Evolutionary conservation across 2,888 invertebrate genomes (phyloP), one percentile per base, ranked within the genome.

Genomic region (Acanthoscelides obtectus): DNA sequence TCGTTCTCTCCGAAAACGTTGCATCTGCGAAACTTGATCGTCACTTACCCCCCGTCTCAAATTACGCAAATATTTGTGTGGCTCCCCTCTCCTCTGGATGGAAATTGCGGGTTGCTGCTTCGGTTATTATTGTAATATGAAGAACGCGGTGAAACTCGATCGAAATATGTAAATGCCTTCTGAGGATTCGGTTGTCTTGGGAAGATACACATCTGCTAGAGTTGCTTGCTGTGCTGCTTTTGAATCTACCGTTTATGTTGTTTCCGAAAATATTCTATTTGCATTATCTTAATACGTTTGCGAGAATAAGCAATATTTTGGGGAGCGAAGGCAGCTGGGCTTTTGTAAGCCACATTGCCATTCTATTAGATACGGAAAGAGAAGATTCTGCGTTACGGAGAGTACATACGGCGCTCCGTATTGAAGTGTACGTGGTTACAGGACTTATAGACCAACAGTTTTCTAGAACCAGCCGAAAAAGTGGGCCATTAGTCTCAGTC

Each of bases 161-260:
- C 45, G 5, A 12, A 45, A 45, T 45, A 45, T 45, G 45, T 45
- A 45, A 45, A 45, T 45, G 8, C 69, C 67, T 67, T 67, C 67
- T 71, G 20, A 67, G 67, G 67, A 69, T 69, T 67, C 66, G 68
- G 71, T 22, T 25, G 69, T 63, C 69, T 71, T 69, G 71, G 71
- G 69, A 71, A 71, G 45, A 22, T 63, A 21, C 12, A 66, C 71
- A 71, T 66, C 71, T 71, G 71, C 71, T 67, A 69, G n/a, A n/a
- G 69, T 25, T 45, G 45, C 8, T 3, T 12, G n/a, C n/a, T n/a
- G 45, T 6, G 45, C 17, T 45, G 45, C 45, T 12, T 45, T 12
- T 45, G 8, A 45, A 12, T 4, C 45, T 12, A 25, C 45, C 45
- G 17, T 45, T 12, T 45, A 45, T 12, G 45, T 45, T 45, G 8